A percentile compares a stretch with the other conserved stretches of the same genome.
These are phyloP conservation scores for Stenodera caucasica DNA, from an alignment of 2,888 invertebrate species.

Conservation along the genomic window DNA sequence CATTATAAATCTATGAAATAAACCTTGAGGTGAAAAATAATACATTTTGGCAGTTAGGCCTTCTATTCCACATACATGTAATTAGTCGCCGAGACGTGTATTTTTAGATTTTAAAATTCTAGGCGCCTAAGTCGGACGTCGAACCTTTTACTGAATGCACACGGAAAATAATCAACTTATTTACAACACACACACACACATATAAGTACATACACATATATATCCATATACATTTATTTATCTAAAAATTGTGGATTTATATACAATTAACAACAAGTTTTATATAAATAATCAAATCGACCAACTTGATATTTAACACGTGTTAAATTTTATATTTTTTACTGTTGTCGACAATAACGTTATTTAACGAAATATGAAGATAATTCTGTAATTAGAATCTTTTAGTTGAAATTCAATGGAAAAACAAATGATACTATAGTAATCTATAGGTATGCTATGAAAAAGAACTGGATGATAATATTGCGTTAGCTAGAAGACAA, in stretches of 20 bases:
- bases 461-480: not conserved
- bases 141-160: constrained; percentile 51
- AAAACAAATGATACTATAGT: not conserved
- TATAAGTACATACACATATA: constrained; percentile 1
- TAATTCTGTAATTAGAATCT: not conserved
- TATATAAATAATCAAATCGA: not conserved
- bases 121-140: constrained; percentile 55
- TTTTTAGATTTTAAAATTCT: constrained; percentile 56
- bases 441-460: not conserved
- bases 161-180: constrained; percentile 50
- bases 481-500: not conserved
- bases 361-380: not conserved
- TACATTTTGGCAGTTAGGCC: constrained; percentile 51
- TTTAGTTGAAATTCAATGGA: not conserved
- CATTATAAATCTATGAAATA: constrained; percentile 5
- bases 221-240: not conserved
- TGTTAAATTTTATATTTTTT: not conserved
- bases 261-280: constrained; percentile 5
- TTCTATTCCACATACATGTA: constrained; percentile 54
- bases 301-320: not conserved
- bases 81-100: constrained; percentile 54
- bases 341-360: not conserved
- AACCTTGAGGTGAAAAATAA: constrained; percentile 17
- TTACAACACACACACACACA: constrained; percentile 32
- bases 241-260: not conserved